Conservation (phyloP, 2,797 vertebrate species). For the Etheostoma nigrum region DNA sequence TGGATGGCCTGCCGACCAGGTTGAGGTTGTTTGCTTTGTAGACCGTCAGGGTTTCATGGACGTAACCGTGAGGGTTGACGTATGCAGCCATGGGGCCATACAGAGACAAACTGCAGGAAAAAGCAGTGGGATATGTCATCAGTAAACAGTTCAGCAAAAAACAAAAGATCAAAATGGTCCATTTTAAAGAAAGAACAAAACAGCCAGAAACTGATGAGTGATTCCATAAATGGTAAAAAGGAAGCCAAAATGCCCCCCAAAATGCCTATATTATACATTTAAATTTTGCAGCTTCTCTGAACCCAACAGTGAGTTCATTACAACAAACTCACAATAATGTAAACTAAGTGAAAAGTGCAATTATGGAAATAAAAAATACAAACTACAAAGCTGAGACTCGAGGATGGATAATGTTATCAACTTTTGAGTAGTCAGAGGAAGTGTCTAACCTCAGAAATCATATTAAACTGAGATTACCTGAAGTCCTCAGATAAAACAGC, state of each 20-base stretch:
- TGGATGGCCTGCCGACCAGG: constrained; percentile 92
- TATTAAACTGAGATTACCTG: constrained; percentile 33
- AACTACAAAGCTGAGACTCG: neutral
- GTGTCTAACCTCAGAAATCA: constrained; percentile 2
- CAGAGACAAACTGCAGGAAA: constrained; percentile 88
- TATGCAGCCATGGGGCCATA: constrained; percentile 99
- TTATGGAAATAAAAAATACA: neutral
- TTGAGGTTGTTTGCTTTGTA: constrained; percentile 95
- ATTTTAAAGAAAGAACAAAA: too few relatives aligned
- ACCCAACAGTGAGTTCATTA: too few relatives aligned
- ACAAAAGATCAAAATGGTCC: constrained; percentile 8
- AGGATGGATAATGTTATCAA: neutral
- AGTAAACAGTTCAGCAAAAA: neutral
- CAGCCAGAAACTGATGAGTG: neutral
- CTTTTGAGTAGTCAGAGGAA: constrained; percentile 7
- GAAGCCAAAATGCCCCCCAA: too few relatives aligned
- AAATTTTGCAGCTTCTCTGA: too few relatives aligned
- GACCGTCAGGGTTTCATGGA: constrained; percentile 97
- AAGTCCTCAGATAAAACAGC: constrained; percentile 27
- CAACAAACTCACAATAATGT: neutral
- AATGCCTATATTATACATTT: too few relatives aligned
- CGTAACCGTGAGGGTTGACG: constrained; percentile 97
- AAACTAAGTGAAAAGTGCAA: neutral
- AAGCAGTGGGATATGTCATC: neutral
- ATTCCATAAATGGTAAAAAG: neutral